These are phyloP conservation scores for Chiloscyllium punctatum DNA, from an alignment of 2,797 vertebrate genomes.

Conservation along the genomic window DNA sequence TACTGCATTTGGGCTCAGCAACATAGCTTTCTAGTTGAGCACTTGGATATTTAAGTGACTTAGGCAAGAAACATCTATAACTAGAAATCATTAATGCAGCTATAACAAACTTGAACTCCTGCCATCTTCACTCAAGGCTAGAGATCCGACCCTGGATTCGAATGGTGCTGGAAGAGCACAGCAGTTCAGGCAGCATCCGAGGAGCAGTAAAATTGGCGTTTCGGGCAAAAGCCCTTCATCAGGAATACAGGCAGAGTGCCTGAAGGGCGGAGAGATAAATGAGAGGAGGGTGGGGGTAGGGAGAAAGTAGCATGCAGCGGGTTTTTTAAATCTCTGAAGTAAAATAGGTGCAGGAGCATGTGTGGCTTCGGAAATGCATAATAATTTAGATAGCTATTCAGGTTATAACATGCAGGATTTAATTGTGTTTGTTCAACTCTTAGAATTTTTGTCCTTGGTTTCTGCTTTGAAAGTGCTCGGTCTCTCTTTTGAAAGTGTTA, in stretches of 20 bases:
- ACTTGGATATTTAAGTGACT: too few species aligned
- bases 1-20: background rate
- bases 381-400: background rate
- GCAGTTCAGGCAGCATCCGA: too few species aligned
- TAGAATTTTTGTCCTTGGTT: background rate
- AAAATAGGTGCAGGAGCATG: background rate
- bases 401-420: background rate
- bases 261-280: too few species aligned
- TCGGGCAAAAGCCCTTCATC: too few species aligned
- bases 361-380: background rate
- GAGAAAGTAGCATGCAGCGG: too few species aligned
- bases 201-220: too few species aligned
- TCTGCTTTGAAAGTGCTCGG: slow-evolving; percentile 1
- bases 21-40: too few species aligned
- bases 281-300: too few species aligned
- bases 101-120: background rate
- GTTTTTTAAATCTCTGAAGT: too few species aligned
- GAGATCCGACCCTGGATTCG: background rate
- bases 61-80: too few species aligned
- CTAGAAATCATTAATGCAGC: background rate
- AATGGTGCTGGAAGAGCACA: too few species aligned
- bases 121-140: background rate
- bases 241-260: too few species aligned
- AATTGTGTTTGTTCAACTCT: background rate
- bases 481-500: background rate